Base-by-base conservation (phyloP, 2,113 vertebrate genomes). In the Eonycteris spelaea region DNA sequence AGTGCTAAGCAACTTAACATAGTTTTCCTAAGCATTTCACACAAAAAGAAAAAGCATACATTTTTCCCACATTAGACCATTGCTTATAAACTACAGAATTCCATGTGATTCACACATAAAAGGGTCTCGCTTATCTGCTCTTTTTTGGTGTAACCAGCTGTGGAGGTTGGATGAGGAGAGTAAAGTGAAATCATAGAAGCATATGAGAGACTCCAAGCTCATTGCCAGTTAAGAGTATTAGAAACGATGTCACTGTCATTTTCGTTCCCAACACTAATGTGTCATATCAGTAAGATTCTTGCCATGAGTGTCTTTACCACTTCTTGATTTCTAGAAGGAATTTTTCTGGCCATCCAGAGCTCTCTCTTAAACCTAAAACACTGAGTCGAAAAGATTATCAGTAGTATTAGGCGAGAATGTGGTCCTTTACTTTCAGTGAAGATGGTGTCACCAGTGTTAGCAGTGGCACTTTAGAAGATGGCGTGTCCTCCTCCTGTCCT, bases 21-120 rank as follows among this genome's bases (percentile, higher is more conserved):
- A 24, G 74, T 93, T 89, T 96, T 90, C 91, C 68, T 92, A 22
- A 86, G 33, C 24, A 63, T 89, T 78, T 79, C 51, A 93, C 28
- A 48, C 53, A 71, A 19, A 61, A 74, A 67, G 16, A 28, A 70
- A 77, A 77, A 53, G 6, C 14, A 28, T 30, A 51, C 22, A 6
- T 16, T 87, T 38, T 80, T 55, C 30, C 38, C 13, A 84, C 35
- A 43, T 90, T 53, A 71, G 59, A 94, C 30, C n/a, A 24, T 88
- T 82, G 45, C 83, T 89, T 82, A 28, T 86, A 38, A 82, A 80
- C 19, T 78, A 84, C 85, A 91, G 77, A 91, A 45, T 95, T 95
- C 95, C 73, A 30, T 70, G 26, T 12, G 19, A 7, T 38, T 10
- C 28, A 24, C 70, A 15, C 22, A 0, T 43, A 91, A 33, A 70